phyloP scores from a whole-genome alignment of 2,888 invertebrate genomes.

The Rhagium mordax region DNA sequence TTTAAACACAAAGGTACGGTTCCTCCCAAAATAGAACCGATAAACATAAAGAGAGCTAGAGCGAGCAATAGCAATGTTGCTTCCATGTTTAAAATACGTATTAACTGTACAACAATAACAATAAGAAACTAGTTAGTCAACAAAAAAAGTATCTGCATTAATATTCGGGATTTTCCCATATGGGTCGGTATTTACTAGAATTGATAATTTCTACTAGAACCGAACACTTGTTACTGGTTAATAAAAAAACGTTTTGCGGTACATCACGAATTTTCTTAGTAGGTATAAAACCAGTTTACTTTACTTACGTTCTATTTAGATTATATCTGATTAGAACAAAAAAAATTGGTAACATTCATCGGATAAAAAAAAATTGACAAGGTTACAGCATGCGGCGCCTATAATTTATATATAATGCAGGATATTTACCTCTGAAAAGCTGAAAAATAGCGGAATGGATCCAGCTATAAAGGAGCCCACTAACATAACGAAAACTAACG shows the following conservation, averaged over 20 bases:
- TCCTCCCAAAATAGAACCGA: conserved; percentile 44
- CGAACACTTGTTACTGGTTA: too few species aligned
- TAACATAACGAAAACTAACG: conserved; percentile 93
- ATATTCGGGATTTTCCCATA: conserved; percentile 16
- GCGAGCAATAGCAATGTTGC: conserved; percentile 19
- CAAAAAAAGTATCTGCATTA: not conserved
- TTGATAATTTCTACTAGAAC: too few species aligned
- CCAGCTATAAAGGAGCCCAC: conserved; percentile 97
- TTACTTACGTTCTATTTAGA: too few species aligned
- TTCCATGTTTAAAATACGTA: not conserved
- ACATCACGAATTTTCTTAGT: too few species aligned
- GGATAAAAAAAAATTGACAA: not conserved
- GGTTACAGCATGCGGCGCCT: not conserved
- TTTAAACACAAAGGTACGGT: conserved; percentile 34
- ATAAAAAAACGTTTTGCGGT: too few species aligned
- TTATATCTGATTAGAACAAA: too few species aligned
- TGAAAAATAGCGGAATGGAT: conserved; percentile 93
- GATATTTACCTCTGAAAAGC: conserved; percentile 89
- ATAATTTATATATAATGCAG: conserved; percentile 37
- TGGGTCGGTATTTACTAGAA: conserved; percentile 11
- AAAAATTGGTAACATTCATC: not conserved
- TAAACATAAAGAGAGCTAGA: conserved; percentile 40
- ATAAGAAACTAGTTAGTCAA: not conserved
- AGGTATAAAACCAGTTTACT: too few species aligned
- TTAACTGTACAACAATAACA: not conserved